phyloP scores from a whole-genome alignment of 2,888 invertebrate genomes.

The Leptinotarsa peninsularis region DNA sequence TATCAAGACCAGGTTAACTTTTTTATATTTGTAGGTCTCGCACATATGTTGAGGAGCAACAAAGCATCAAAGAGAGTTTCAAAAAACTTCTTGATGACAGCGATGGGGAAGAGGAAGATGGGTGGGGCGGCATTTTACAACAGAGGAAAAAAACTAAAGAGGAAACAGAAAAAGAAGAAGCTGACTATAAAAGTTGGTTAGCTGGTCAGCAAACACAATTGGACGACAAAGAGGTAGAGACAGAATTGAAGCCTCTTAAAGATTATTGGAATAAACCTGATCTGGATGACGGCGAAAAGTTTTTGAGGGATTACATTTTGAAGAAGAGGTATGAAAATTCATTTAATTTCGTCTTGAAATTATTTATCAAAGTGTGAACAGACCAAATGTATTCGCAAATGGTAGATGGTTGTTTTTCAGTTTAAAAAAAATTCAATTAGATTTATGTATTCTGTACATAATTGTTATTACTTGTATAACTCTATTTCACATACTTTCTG shows the following conservation, averaged over 20 bases:
- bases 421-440: too few relatives aligned
- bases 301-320: conserved; percentile 91
- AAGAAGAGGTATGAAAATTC: conserved; percentile 76
- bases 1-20: background rate
- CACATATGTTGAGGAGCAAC: conserved; percentile 77
- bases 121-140: conserved; percentile 70
- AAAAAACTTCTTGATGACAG: conserved; percentile 67
- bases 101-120: conserved; percentile 69
- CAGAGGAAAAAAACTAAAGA: conserved; percentile 69
- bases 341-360: too few relatives aligned
- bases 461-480: too few relatives aligned
- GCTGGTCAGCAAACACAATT: conserved; percentile 77
- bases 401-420: too few relatives aligned
- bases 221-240: conserved; percentile 71
- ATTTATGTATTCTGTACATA: too few relatives aligned
- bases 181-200: conserved; percentile 83
- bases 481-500: too few relatives aligned
- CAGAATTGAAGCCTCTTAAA: conserved; percentile 79
- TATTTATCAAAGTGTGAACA: too few relatives aligned
- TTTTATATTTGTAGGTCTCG: conserved; percentile 60
- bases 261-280: conserved; percentile 88
- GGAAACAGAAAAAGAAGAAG: conserved; percentile 68
- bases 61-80: conserved; percentile 74
- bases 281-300: conserved; percentile 86
- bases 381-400: too few relatives aligned